phyloP scores from a whole-genome alignment of 2,113 vertebrate genomes.

The Cynoglossus semilaevis region DNA sequence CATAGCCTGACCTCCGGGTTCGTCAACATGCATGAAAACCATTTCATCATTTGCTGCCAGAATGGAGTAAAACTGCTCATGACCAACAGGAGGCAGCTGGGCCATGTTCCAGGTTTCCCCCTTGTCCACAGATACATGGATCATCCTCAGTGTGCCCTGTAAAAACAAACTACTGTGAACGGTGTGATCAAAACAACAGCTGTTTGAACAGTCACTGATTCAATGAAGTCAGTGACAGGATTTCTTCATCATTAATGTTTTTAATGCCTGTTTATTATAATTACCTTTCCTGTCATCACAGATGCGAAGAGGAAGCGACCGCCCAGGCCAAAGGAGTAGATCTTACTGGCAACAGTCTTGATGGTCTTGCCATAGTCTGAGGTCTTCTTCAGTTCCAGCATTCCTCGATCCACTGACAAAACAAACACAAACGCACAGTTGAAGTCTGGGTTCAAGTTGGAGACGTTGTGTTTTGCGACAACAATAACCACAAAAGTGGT shows the following conservation, averaged over 20 bases:
- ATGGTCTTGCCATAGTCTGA: slow-evolving; percentile 80
- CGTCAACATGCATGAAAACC: slow-evolving; percentile 96
- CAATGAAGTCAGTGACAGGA: not conserved
- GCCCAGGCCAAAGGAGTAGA: slow-evolving; percentile 90
- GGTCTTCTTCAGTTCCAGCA: slow-evolving; percentile 81
- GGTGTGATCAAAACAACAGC: not conserved
- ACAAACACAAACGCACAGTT: not conserved
- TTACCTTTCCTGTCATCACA: slow-evolving; percentile 88
- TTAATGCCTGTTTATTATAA: slow-evolving; percentile 8
- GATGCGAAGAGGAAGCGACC: slow-evolving; percentile 91
- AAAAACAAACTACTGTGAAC: no score
- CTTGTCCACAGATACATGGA: slow-evolving; percentile 86
- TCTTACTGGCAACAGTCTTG: slow-evolving; percentile 81
- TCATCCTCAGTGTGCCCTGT: slow-evolving; percentile 81
- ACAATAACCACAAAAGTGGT: no score
- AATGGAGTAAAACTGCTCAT: slow-evolving; percentile 96
- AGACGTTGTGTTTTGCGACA: not conserved
- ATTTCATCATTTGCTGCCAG: slow-evolving; percentile 88
- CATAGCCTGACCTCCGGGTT: slow-evolving; percentile 82
- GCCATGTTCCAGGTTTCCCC: slow-evolving; percentile 91
- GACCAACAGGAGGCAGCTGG: slow-evolving; percentile 88
- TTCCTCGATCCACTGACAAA: slow-evolving; percentile 80
- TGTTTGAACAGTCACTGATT: not conserved
- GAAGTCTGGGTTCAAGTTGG: not conserved
- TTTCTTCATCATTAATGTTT: no score